A percentile compares a stretch with the other conserved stretches of the same genome.
Evolutionary conservation across 2,113 vertebrate genomes (phyloP).

Genomic region (Collichthys lucidus): DNA sequence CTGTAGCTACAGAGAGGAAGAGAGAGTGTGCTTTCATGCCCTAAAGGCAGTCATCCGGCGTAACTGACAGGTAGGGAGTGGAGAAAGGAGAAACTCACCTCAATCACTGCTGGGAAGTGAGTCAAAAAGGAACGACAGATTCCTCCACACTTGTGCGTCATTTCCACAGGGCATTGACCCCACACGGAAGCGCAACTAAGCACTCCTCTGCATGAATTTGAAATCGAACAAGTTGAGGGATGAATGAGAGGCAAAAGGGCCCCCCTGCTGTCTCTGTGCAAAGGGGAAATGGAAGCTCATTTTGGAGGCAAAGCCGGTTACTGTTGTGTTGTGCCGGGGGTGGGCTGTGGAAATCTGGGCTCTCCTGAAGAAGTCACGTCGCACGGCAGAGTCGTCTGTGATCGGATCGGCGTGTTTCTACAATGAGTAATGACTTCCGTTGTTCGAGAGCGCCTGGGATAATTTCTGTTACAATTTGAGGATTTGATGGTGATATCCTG

Average conservation of each 20-base stretch:
- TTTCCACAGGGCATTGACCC: conserved; percentile 76
- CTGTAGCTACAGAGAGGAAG: conserved; percentile 41
- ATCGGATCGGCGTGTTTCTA: conserved; percentile 63
- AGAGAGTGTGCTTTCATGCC: conserved; percentile 67
- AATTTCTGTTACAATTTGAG: conserved; percentile 59
- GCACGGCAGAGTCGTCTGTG: conserved; percentile 3
- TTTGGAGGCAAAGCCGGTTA: conserved; percentile 69
- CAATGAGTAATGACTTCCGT: conserved; percentile 63
- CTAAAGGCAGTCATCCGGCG: conserved; percentile 60
- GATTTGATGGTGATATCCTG: conserved; percentile 51
- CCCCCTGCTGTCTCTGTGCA: conserved; percentile 43
- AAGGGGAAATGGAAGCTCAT: conserved; percentile 70
- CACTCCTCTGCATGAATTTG: conserved; percentile 62
- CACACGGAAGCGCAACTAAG: conserved; percentile 55
- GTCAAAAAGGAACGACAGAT: conserved; percentile 52
- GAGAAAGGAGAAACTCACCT: conserved; percentile 61
- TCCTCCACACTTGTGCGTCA: conserved; percentile 51
- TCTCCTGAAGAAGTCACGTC: conserved; percentile 47
- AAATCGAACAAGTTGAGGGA: conserved; percentile 65
- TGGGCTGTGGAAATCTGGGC: conserved; percentile 48
- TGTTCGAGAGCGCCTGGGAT: conserved; percentile 46
- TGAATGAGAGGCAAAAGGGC: conserved; percentile 39
- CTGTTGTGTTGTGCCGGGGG: conserved; percentile 27
- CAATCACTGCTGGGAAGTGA: conserved; percentile 63
- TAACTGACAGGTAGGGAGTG: conserved; percentile 75